phyloP scores from a whole-genome alignment of 2,888 invertebrate species.

The Tetrapedia diversipes region DNA sequence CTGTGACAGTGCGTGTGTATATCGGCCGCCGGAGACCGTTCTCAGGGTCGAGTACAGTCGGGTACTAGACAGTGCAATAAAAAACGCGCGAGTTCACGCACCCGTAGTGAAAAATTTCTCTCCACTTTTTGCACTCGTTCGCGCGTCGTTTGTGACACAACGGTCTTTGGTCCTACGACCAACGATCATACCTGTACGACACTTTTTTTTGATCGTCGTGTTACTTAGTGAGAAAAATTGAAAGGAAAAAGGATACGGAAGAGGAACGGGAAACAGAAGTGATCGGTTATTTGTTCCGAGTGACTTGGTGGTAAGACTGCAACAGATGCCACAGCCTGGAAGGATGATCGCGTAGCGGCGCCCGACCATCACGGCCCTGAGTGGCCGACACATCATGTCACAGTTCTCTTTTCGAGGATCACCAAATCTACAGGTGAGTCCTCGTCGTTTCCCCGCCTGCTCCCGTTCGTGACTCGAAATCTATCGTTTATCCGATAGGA shows the following conservation, averaged over 20 bases:
- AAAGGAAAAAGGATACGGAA: conserved; percentile 12
- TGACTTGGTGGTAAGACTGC: conserved; percentile 46
- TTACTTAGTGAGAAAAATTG: conserved; percentile 5
- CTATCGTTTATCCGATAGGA: neutral
- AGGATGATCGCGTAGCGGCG: conserved; percentile 82
- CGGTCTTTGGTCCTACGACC: neutral
- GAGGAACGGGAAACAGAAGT: conserved; percentile 22
- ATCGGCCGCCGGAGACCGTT: conserved; percentile 41
- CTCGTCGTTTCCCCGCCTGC: conserved; percentile 6
- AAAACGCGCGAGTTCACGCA: conserved; percentile 45
- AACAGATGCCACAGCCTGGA: conserved; percentile 62
- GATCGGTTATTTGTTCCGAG: conserved; percentile 16
- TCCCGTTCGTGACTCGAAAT: neutral
- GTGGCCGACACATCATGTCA: conserved; percentile 87
- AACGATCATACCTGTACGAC: neutral
- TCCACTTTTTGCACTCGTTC: too few species aligned
- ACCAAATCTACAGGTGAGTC: conserved; percentile 86
- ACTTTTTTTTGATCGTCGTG: conserved; percentile 1
- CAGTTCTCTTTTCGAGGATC: conserved; percentile 88
- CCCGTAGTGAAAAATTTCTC: conserved; percentile 28
- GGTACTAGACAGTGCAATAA: conserved; percentile 45
- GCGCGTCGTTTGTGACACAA: conserved; percentile 4
- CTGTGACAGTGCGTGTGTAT: conserved; percentile 67
- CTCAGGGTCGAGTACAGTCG: conserved; percentile 45
- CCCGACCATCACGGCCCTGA: conserved; percentile 80